These are phyloP conservation scores for Andrena dorsata DNA, from an alignment of 2,888 invertebrate genomes.

Conservation along the genomic window DNA sequence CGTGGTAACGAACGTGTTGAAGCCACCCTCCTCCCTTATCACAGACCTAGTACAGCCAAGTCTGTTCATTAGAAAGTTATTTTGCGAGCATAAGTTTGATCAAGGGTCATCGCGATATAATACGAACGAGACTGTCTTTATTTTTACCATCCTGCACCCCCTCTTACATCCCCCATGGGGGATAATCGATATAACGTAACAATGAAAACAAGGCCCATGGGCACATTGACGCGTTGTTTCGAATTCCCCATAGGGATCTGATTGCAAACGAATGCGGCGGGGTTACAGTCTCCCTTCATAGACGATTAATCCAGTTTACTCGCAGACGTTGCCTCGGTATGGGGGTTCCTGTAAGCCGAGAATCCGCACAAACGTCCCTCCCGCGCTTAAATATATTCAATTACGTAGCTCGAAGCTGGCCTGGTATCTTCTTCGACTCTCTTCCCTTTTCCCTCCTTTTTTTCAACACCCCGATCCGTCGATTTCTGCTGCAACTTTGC, in stretches of 20 bases:
- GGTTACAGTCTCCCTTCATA: conserved; percentile 81
- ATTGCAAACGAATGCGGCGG: conserved; percentile 78
- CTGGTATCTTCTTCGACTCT: conserved; percentile 25
- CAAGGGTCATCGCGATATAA: not conserved
- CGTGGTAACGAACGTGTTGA: no score
- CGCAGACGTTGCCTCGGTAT: conserved; percentile 78
- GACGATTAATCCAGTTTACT: conserved; percentile 85
- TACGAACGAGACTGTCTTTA: not conserved
- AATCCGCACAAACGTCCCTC: conserved; percentile 84
- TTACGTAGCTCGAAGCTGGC: conserved; percentile 74
- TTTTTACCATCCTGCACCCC: not conserved
- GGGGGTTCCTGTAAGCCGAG: conserved; percentile 81
- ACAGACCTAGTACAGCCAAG: no score
- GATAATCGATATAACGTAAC: conserved; percentile 51
- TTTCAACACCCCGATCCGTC: conserved; percentile 2
- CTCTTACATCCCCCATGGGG: not conserved
- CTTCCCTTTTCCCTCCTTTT: conserved; percentile 10
- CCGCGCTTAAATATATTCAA: conserved; percentile 82
- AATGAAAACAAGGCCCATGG: conserved; percentile 51
- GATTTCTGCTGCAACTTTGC: conserved; percentile 23
- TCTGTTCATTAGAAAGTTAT: no score
- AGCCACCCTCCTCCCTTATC: no score
- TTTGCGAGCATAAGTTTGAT: not conserved
- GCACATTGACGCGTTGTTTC: conserved; percentile 63
- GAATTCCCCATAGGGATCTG: conserved; percentile 79